Conservation (phyloP, 1,140 invertebrate genomes). For the Glossosoma conforme region DNA sequence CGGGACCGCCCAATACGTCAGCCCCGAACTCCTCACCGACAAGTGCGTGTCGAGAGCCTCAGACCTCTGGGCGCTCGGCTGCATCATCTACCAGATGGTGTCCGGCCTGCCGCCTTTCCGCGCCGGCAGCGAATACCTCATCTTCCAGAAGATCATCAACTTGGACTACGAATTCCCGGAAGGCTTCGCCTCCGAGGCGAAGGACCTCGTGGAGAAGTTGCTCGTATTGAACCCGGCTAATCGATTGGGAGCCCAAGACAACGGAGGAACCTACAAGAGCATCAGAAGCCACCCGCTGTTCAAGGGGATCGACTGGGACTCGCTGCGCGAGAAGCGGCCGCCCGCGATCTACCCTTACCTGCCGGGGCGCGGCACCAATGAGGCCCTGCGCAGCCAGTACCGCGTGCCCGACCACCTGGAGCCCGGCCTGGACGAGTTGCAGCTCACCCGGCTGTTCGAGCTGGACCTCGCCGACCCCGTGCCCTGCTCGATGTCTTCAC, state of each 20-base stretch:
- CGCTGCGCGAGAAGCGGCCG: slow-evolving; percentile 69
- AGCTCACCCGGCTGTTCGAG: slow-evolving; percentile 70
- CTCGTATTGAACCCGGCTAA: slow-evolving; percentile 75
- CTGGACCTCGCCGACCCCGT: slow-evolving; percentile 52
- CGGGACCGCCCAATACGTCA: slow-evolving; percentile 98
- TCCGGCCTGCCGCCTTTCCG: slow-evolving; percentile 89
- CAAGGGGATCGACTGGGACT: slow-evolving; percentile 76
- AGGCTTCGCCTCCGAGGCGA: slow-evolving; percentile 77
- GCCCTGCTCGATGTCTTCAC: slow-evolving; percentile 41
- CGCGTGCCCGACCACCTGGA: slow-evolving; percentile 72
- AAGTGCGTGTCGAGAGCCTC: slow-evolving; percentile 74
- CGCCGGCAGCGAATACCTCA: slow-evolving; percentile 90
- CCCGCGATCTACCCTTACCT: slow-evolving; percentile 82
- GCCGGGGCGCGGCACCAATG: slow-evolving; percentile 69
- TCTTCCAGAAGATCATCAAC: slow-evolving; percentile 93
- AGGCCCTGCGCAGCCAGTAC: slow-evolving; percentile 60
- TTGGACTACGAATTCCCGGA: slow-evolving; percentile 91
- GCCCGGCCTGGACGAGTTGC: slow-evolving; percentile 78
- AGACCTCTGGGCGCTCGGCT: slow-evolving; percentile 98
- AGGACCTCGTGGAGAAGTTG: slow-evolving; percentile 83
- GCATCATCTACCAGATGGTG: slow-evolving; percentile 97
- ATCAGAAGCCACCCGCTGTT: slow-evolving; percentile 87
- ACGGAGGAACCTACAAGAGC: slow-evolving; percentile 67
- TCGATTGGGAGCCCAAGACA: slow-evolving; percentile 79
- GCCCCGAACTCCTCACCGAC: slow-evolving; percentile 88